These are phyloP conservation scores for Apodemia mormo DNA, from an alignment of 2,888 invertebrate species.

Conservation along the genomic window DNA sequence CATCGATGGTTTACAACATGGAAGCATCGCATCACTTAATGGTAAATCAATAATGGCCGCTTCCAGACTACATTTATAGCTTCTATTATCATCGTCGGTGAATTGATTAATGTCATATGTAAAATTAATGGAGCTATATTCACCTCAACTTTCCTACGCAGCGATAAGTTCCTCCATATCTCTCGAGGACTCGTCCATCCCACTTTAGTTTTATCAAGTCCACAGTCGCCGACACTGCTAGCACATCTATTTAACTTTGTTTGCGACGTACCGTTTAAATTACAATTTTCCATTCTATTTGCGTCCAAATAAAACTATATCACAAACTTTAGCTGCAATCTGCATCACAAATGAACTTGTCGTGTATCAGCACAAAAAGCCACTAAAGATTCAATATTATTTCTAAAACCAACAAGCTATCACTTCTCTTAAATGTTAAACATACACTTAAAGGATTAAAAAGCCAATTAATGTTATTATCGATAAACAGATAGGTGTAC, in stretches of 20 bases:
- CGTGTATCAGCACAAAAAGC: too few relatives aligned
- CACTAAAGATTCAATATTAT: too few relatives aligned
- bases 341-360: neutral
- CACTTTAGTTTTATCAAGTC: conserved; percentile 67
- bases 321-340: conserved; percentile 20
- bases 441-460: conserved; percentile 12
- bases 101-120: conserved; percentile 5
- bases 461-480: conserved; percentile 21
- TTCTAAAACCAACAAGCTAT: too few relatives aligned
- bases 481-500: conserved; percentile 18
- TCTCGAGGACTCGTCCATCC: conserved; percentile 77
- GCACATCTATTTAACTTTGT: conserved; percentile 68
- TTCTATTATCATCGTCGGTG: neutral
- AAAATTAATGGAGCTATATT: conserved; percentile 31
- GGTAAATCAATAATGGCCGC: conserved; percentile 44
- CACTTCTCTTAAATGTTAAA: conserved; percentile 28
- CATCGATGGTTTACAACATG: conserved; percentile 37
- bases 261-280: conserved; percentile 56
- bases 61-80: conserved; percentile 28
- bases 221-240: conserved; percentile 70
- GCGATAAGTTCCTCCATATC: conserved; percentile 75
- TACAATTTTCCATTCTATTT: conserved; percentile 65
- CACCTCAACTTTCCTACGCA: conserved; percentile 76
- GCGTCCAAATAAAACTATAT: neutral
- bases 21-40: conserved; percentile 36